Conservation (phyloP, 2,888 invertebrate genomes). For the Linnaemya vulpina region DNA sequence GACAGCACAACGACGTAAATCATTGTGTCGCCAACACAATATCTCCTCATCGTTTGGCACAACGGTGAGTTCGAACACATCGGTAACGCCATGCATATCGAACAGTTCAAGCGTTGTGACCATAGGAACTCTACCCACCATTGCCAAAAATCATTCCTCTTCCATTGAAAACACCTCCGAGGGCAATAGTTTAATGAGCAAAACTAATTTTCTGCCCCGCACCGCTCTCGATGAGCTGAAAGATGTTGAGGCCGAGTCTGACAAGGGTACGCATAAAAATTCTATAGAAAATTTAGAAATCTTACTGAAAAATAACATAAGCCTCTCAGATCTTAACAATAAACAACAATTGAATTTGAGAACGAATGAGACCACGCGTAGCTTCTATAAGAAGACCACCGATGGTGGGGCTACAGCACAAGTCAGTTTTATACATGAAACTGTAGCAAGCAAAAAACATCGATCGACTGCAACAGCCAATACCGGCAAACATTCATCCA, state of each 20-base stretch:
- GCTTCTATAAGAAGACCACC: slow-evolving; percentile 74
- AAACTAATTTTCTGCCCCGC: slow-evolving; percentile 74
- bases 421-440: slow-evolving; percentile 77
- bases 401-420: slow-evolving; percentile 75
- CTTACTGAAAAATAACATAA: slow-evolving; percentile 82
- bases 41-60: slow-evolving; percentile 82
- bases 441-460: slow-evolving; percentile 74
- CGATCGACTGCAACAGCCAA: slow-evolving; percentile 74
- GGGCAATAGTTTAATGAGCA: slow-evolving; percentile 60
- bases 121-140: slow-evolving; percentile 76
- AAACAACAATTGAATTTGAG: slow-evolving; percentile 82
- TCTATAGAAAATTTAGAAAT: slow-evolving; percentile 83
- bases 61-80: slow-evolving; percentile 79
- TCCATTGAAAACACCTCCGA: slow-evolving; percentile 74
- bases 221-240: slow-evolving; percentile 80
- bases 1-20: slow-evolving; percentile 82
- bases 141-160: slow-evolving; percentile 74
- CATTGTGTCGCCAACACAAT: slow-evolving; percentile 82
- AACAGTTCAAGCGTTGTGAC: slow-evolving; percentile 80
- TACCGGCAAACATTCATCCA: slow-evolving; percentile 59
- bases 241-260: slow-evolving; percentile 79
- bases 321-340: slow-evolving; percentile 82
- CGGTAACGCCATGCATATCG: slow-evolving; percentile 80
- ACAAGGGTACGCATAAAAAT: slow-evolving; percentile 78
- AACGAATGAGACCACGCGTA: slow-evolving; percentile 75